Conservation (phyloP, 2,888 invertebrate species). For the Chaetogeoica ovagalla region DNA sequence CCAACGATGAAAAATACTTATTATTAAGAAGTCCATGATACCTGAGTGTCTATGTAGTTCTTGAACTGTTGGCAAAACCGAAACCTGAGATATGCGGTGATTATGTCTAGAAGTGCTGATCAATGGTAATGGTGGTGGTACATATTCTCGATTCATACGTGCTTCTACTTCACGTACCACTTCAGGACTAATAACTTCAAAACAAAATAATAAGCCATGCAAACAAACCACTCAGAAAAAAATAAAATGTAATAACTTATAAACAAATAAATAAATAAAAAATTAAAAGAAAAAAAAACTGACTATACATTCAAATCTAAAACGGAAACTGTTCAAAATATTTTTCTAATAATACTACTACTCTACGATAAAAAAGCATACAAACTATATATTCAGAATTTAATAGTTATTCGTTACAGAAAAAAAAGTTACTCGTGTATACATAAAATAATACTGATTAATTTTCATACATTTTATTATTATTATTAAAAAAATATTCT, state of each 20-base stretch:
- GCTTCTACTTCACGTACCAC: constrained; percentile 86
- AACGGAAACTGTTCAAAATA: constrained; percentile 30
- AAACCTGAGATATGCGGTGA: constrained; percentile 56
- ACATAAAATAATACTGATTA: too few relatives aligned
- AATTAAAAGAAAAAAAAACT: constrained; percentile 5
- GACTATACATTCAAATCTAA: constrained; percentile 35
- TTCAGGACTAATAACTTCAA: constrained; percentile 81
- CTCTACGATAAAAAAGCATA: not conserved
- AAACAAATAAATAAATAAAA: constrained; percentile 47
- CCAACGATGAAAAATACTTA: not conserved
- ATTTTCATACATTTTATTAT: too few relatives aligned
- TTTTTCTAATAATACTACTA: not conserved
- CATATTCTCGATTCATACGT: constrained; percentile 79
- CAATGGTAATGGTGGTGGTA: constrained; percentile 70
- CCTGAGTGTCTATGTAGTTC: constrained; percentile 61
- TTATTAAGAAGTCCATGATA: constrained; percentile 22
- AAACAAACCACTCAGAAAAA: constrained; percentile 55
- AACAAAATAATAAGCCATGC: constrained; percentile 56
- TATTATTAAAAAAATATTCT: too few relatives aligned
- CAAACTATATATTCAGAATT: not conserved
- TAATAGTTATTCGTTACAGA: not conserved
- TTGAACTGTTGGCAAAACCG: constrained; percentile 70
- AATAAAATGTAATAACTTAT: constrained; percentile 55
- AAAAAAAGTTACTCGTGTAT: not conserved
- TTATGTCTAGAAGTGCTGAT: constrained; percentile 56